A percentile compares a stretch with the other conserved stretches of the same genome.
Evolutionary conservation across 1,140 invertebrate species (phyloP).

Genomic region (Solen grandis): DNA sequence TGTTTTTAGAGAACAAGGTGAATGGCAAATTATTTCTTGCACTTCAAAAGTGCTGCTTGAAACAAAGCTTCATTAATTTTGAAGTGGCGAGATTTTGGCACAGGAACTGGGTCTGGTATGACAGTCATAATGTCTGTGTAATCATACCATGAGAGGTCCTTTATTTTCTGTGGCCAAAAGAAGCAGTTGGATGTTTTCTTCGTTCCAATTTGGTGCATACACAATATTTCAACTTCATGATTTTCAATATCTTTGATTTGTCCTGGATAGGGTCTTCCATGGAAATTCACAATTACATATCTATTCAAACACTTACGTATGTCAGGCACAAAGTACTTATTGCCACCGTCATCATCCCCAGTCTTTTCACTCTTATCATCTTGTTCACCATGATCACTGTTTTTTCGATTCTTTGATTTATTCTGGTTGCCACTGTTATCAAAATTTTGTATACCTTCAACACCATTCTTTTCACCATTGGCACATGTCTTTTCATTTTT

Average conservation of each 20-base stretch:
- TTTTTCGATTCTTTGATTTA: no score
- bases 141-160: neutral
- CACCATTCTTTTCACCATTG: no score
- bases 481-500: no score
- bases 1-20: no score
- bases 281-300: neutral
- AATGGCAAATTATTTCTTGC: constrained; percentile 3
- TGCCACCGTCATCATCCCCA: neutral
- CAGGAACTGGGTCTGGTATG: constrained; percentile 3
- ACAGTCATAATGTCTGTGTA: constrained; percentile 11
- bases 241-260: constrained; percentile 1
- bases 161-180: neutral
- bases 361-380: neutral
- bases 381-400: neutral
- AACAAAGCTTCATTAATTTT: constrained; percentile 11
- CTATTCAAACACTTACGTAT: neutral
- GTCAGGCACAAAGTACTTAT: neutral
- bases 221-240: neutral
- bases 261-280: constrained; percentile 7
- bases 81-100: constrained; percentile 1
- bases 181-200: no score
- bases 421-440: no score
- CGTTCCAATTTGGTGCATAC: no score
- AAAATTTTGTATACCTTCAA: no score
- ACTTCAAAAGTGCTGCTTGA: constrained; percentile 12